Conservation (phyloP, 1,140 invertebrate species). For the Nasonia giraulti region DNA sequence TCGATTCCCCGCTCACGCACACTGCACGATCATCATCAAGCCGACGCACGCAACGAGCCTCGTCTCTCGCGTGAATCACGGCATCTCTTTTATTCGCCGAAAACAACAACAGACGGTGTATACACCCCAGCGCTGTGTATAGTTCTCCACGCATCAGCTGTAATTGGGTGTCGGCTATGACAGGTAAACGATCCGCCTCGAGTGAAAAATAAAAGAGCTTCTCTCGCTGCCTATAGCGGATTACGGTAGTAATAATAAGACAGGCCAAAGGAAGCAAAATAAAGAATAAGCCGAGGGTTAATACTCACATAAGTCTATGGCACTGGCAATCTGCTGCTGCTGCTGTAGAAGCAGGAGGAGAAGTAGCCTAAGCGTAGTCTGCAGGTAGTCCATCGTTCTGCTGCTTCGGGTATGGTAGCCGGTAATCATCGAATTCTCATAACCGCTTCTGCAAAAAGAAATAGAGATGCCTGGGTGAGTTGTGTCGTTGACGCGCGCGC, state of each 20-base stretch:
- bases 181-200: conserved; percentile 32
- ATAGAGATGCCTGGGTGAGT: neutral
- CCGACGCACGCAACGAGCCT: neutral
- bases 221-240: neutral
- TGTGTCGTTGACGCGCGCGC: neutral
- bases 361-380: conserved; percentile 62
- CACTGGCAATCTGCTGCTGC: conserved; percentile 62
- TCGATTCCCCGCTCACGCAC: neutral
- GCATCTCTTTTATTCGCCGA: neutral
- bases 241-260: neutral
- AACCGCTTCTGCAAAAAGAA: conserved; percentile 68
- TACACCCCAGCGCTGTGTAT: too few relatives aligned
- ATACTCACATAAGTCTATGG: conserved; percentile 74
- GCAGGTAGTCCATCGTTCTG: conserved; percentile 67
- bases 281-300: neutral
- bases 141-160: neutral
- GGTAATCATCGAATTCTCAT: conserved; percentile 72
- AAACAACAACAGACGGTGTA: neutral
- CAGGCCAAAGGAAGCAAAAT: neutral
- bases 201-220: neutral
- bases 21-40: neutral
- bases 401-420: conserved; percentile 62
- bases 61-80: conserved; percentile 28
- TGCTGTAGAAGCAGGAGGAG: conserved; percentile 66
- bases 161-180: conserved; percentile 46